A percentile compares a stretch with the other conserved stretches of the same genome.
phyloP scores from a whole-genome alignment of 1,140 invertebrate genomes.

The Tetramorium simillimum region DNA sequence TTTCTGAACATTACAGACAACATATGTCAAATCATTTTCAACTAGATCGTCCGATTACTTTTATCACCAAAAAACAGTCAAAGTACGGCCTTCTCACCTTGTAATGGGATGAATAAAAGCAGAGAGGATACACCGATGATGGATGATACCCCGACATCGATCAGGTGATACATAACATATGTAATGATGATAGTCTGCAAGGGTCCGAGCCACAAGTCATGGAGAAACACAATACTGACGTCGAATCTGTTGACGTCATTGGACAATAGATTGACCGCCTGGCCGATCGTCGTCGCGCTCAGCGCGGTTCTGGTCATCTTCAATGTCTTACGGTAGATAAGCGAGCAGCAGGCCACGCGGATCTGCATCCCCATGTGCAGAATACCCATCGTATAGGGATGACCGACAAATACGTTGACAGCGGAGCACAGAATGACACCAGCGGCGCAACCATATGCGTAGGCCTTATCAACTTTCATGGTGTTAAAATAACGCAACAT shows the following conservation, averaged over 20 bases:
- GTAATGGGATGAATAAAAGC: slow-evolving; percentile 93
- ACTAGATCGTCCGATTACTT: neutral
- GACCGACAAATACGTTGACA: slow-evolving; percentile 89
- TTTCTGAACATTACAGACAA: neutral
- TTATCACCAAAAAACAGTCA: neutral
- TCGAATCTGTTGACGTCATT: slow-evolving; percentile 93
- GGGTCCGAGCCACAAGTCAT: slow-evolving; percentile 91
- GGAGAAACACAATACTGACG: slow-evolving; percentile 88
- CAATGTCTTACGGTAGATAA: slow-evolving; percentile 93
- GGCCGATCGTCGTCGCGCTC: slow-evolving; percentile 92
- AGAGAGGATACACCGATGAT: slow-evolving; percentile 92
- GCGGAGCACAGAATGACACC: slow-evolving; percentile 89
- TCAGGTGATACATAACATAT: slow-evolving; percentile 91
- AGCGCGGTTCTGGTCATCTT: slow-evolving; percentile 89
- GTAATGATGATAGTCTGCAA: slow-evolving; percentile 91
- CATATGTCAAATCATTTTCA: neutral
- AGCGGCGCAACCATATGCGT: slow-evolving; percentile 89
- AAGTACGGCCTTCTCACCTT: slow-evolving; percentile 86
- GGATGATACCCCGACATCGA: slow-evolving; percentile 88
- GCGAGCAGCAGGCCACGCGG: slow-evolving; percentile 91
- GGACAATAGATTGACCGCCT: slow-evolving; percentile 95
- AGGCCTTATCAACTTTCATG: slow-evolving; percentile 82
- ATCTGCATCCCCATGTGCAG: slow-evolving; percentile 91
- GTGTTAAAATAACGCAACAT: slow-evolving; percentile 88
- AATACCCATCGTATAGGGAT: slow-evolving; percentile 92